Percentiles rank a stretch among this genome's conserved stretches.
Conservation (phyloP, 2,797 vertebrate species). For the Salarias fasciatus region DNA sequence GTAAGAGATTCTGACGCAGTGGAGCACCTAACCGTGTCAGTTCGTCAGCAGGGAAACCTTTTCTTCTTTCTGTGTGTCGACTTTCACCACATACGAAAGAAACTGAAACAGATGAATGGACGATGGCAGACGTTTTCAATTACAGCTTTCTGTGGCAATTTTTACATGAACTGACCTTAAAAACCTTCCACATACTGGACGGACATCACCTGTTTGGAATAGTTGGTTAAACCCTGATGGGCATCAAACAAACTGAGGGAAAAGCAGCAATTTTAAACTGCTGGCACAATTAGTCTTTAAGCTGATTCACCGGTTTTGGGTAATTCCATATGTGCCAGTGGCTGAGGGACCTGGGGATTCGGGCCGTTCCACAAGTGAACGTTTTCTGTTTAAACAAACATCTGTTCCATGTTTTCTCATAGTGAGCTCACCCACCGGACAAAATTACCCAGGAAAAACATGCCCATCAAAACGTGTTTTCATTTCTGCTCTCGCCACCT, state of each 20-base stretch:
- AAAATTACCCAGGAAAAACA: slow-evolving; percentile 66
- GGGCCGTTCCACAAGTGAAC: slow-evolving; percentile 56
- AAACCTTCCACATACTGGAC: neutral
- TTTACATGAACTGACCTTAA: slow-evolving; percentile 13
- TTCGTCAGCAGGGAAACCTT: slow-evolving; percentile 11
- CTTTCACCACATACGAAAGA: slow-evolving; percentile 13
- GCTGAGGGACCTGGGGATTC: slow-evolving; percentile 56
- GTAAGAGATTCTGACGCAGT: slow-evolving; percentile 25
- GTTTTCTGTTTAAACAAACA: slow-evolving; percentile 77
- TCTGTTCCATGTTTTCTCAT: slow-evolving; percentile 70
- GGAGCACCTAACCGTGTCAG: slow-evolving; percentile 23
- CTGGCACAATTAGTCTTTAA: slow-evolving; percentile 64
- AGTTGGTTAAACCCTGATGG: slow-evolving; percentile 21
- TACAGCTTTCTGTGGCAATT: slow-evolving; percentile 4
- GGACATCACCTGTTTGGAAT: slow-evolving; percentile 9
- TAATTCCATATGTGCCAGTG: slow-evolving; percentile 56
- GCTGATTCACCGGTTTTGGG: slow-evolving; percentile 72
- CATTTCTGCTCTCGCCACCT: slow-evolving; percentile 2
- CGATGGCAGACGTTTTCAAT: slow-evolving; percentile 15
- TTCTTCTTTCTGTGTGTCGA: slow-evolving; percentile 4
- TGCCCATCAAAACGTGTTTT: slow-evolving; percentile 36
- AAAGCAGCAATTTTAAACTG: slow-evolving; percentile 38
- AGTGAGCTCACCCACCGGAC: slow-evolving; percentile 67
- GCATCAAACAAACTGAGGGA: slow-evolving; percentile 20
- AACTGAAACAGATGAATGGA: slow-evolving; percentile 6